phyloP scores from a whole-genome alignment of 2,113 vertebrate species.

The Neofelis nebulosa region DNA sequence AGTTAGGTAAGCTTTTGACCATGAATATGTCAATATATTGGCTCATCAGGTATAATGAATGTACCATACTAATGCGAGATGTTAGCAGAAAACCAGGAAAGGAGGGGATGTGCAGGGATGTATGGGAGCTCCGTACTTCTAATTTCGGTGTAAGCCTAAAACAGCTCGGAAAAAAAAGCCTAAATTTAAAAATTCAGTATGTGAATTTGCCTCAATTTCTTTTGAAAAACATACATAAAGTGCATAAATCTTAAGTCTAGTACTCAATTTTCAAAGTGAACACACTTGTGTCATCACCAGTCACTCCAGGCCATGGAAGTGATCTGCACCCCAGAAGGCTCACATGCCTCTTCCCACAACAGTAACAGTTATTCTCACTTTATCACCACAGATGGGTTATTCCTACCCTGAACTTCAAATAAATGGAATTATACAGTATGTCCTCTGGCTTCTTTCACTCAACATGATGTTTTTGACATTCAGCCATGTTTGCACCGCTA shows the following conservation, averaged over 20 bases:
- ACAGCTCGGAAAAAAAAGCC: background rate
- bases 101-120: fast-evolving
- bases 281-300: background rate
- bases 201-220: background rate
- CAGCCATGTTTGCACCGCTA: background rate
- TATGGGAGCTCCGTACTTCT: background rate
- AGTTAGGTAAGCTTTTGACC: background rate
- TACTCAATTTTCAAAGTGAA: background rate
- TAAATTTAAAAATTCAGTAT: background rate
- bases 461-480: background rate
- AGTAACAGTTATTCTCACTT: background rate
- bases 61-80: background rate
- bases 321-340: background rate
- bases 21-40: background rate
- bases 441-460: background rate
- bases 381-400: background rate
- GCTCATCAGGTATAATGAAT: background rate
- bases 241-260: background rate
- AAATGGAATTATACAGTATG: background rate
- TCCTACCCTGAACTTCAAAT: background rate
- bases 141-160: background rate
- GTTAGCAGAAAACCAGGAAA: background rate
- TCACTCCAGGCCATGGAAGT: no score
- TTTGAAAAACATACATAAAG: background rate
- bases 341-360: fast-evolving